Conservation (phyloP, 1,140 invertebrate species). For the Lasioglossum baleicum region DNA sequence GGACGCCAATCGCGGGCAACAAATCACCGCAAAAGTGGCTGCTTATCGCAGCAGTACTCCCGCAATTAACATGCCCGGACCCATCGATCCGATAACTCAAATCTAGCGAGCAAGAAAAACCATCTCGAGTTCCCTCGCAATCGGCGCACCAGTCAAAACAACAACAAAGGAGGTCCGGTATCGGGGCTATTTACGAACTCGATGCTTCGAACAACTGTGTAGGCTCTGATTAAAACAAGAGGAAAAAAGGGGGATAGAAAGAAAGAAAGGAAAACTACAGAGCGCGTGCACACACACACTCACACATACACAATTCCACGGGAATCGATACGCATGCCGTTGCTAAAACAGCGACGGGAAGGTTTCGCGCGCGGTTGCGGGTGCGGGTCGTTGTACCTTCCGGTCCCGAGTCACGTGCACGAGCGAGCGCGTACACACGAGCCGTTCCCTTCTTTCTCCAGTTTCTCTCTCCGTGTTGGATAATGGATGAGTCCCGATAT, state of each 20-base stretch:
- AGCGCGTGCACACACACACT: too few species aligned
- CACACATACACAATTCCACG: not conserved
- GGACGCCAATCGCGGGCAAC: too few species aligned
- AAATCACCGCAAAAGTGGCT: too few species aligned
- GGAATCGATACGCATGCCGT: constrained; percentile 52
- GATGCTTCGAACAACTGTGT: not conserved
- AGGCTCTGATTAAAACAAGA: not conserved
- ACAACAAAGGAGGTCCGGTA: not conserved
- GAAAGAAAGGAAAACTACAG: too few species aligned
- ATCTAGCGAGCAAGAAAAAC: not conserved
- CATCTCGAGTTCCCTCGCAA: not conserved
- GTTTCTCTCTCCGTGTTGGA: constrained; percentile 61
- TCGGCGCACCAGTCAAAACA: not conserved
- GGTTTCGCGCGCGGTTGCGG: not conserved
- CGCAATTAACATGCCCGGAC: not conserved
- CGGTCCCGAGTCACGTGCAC: constrained; percentile 45
- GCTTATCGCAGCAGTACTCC: not conserved
- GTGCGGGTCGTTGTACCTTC: constrained; percentile 59
- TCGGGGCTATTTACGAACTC: not conserved
- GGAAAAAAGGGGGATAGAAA: not conserved
- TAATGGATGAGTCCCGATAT: constrained; percentile 71
- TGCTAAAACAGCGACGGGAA: constrained; percentile 51
- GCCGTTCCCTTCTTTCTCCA: constrained; percentile 25
- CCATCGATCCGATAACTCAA: not conserved
- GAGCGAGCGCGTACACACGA: constrained; percentile 12